phyloP scores from a whole-genome alignment of 2,888 invertebrate genomes.

The Phanerotoma sp. region DNA sequence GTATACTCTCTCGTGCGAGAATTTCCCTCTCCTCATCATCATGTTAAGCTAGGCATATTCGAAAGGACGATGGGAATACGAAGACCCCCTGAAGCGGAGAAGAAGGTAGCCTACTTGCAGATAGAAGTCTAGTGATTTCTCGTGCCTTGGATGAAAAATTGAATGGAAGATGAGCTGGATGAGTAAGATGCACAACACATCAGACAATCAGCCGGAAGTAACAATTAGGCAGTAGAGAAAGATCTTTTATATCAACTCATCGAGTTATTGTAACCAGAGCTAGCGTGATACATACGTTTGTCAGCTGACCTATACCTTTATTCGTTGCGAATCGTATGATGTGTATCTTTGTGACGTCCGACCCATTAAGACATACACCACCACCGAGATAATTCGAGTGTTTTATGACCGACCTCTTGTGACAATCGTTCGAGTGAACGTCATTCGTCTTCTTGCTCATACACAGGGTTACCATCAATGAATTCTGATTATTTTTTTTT shows the following conservation, averaged over 20 bases:
- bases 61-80: constrained; percentile 17
- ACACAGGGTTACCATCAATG: neutral
- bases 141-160: constrained; percentile 7
- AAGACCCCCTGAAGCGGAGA: constrained; percentile 7
- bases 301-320: constrained; percentile 23
- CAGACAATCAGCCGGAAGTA: constrained; percentile 49
- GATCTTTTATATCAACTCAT: constrained; percentile 50
- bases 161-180: constrained; percentile 1
- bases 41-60: too few species aligned
- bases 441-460: neutral
- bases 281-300: constrained; percentile 43
- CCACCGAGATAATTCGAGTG: constrained; percentile 52
- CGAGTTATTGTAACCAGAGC: constrained; percentile 33
- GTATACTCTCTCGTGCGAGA: constrained; percentile 18
- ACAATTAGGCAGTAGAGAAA: constrained; percentile 56
- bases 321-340: constrained; percentile 65
- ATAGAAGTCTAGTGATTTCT: too few species aligned
- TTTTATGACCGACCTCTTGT: constrained; percentile 42
- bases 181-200: constrained; percentile 6
- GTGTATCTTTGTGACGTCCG: constrained; percentile 36
- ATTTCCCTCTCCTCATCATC: constrained; percentile 4
- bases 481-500: too few species aligned
- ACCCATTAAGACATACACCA: constrained; percentile 41
- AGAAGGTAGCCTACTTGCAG: constrained; percentile 4
- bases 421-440: neutral